Evolutionary conservation across 2,888 invertebrate species (phyloP).

Genomic region (Gari tellinella): DNA sequence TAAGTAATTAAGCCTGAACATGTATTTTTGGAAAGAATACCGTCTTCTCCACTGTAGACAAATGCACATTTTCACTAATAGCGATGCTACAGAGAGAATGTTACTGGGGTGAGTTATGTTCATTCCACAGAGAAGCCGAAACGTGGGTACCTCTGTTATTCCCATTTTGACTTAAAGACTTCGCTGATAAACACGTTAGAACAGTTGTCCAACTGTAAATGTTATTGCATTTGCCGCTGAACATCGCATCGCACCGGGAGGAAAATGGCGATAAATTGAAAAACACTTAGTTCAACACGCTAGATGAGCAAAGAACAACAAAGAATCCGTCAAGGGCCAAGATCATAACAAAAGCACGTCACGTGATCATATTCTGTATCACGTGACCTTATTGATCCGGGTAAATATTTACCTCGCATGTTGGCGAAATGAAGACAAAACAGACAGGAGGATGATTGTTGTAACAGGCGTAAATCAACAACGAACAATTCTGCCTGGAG

Average conservation of each 20-base stretch:
- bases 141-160: too few relatives aligned
- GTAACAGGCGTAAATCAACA: slow-evolving; percentile 38
- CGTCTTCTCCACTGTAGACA: too few relatives aligned
- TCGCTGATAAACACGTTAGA: slow-evolving; percentile 53
- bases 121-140: too few relatives aligned
- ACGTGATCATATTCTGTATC: slow-evolving; percentile 34
- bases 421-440: slow-evolving; percentile 41
- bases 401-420: slow-evolving; percentile 55
- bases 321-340: slow-evolving; percentile 42
- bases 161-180: too few relatives aligned
- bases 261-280: slow-evolving; percentile 56
- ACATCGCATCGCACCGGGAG: slow-evolving; percentile 1
- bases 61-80: too few relatives aligned
- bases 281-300: slow-evolving; percentile 29
- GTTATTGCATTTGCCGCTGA: slow-evolving; percentile 48
- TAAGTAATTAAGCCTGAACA: too few relatives aligned
- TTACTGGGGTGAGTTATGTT: too few relatives aligned
- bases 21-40: too few relatives aligned
- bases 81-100: too few relatives aligned
- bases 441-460: slow-evolving; percentile 32
- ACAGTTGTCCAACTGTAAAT: slow-evolving; percentile 45
- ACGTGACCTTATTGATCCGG: slow-evolving; percentile 46
- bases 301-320: slow-evolving; percentile 58
- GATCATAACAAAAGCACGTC: slow-evolving; percentile 38
- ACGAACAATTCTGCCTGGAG: too few relatives aligned